Evolutionary conservation across 2,797 vertebrate genomes (phyloP), one percentile per base, ranked within the genome.

Genomic region (Paratrypauchen microcephalus): DNA sequence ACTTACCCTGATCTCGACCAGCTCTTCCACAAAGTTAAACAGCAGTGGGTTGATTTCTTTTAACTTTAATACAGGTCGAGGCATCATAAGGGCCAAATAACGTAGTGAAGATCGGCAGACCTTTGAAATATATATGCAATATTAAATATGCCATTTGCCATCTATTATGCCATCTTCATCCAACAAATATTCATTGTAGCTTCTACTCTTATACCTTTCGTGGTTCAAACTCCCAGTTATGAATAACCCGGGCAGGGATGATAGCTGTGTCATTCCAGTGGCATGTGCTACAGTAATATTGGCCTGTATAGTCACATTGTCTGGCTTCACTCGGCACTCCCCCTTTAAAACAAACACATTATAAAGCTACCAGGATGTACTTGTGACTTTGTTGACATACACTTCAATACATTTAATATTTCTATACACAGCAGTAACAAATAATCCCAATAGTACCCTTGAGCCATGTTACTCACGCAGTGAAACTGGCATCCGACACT

Each of bases 201-300:
- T 66, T 15, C 24, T 32, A 6, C 52, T 0, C 18, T 19, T 28
- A 5, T 87, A 98, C 97, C 96, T 98, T 99, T 74, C 93, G 94
- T 0, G 94, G 91, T 79, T 98, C 96, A 6, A 98, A 98, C 88
- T 98, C 97, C 97, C 97, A 99, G 93, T 99, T 99, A 92, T 99
- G 97, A 76, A 99, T 97, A 75, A 96, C 97, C 0, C 96, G 94
- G 4, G 97, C 96, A 0, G 97, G 97, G 81, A 98, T 87, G 54
- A 96, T 87, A 0, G 96, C 95, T 0, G 95, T 91, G 91, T 99
- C 97, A 0, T 98, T 99, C 97, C 97, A 99, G 91, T 99, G 97
- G 85, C 97, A 99, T 78, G 93, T 96, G 89, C 92, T 95, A 88
- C 97, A 99, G 91, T 97, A 99, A 90, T 99, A 99, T 80, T 96